A percentile compares a stretch with the other conserved stretches of the same genome.
These are phyloP conservation scores for Sphenodon punctatus DNA, from an alignment of 2,797 vertebrate species.

Conservation along the genomic window DNA sequence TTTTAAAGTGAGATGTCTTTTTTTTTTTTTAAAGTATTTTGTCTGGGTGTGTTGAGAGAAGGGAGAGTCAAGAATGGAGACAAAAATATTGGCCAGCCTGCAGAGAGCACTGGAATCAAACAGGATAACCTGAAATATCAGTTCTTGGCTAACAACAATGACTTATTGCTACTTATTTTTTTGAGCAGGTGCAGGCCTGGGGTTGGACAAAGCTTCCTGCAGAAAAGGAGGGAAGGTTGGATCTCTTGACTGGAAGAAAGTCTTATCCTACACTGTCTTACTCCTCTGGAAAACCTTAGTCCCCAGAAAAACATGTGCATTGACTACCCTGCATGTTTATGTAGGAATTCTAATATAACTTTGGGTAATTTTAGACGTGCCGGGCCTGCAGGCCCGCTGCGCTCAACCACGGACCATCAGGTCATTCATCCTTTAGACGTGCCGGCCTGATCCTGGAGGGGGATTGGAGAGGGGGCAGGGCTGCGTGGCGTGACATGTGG, in stretches of 20 bases:
- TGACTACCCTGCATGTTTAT: too few relatives aligned
- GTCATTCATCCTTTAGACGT: too few relatives aligned
- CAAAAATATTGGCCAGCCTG: accelerated
- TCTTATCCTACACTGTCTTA: accelerated
- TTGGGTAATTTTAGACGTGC: accelerated
- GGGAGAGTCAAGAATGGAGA: neutral
- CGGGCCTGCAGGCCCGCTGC: too few relatives aligned
- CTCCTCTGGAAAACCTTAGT: accelerated
- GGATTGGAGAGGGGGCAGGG: too few relatives aligned
- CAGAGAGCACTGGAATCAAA: accelerated
- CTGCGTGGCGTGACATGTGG: too few relatives aligned
- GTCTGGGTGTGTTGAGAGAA: neutral
- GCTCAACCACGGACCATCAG: too few relatives aligned
- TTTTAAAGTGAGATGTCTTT: neutral
- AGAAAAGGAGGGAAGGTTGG: neutral
- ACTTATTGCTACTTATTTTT: neutral
- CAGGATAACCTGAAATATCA: neutral
- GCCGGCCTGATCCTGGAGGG: too few relatives aligned
- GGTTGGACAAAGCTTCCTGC: neutral
- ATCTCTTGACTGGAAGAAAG: neutral
- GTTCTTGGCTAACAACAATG: neutral
- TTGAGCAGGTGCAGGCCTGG: neutral
- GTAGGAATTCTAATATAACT: too few relatives aligned
- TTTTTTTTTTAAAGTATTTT: neutral
- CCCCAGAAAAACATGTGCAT: accelerated